These are phyloP conservation scores for Notothenia rossii DNA, from an alignment of 2,113 vertebrate genomes.

Conservation along the genomic window DNA sequence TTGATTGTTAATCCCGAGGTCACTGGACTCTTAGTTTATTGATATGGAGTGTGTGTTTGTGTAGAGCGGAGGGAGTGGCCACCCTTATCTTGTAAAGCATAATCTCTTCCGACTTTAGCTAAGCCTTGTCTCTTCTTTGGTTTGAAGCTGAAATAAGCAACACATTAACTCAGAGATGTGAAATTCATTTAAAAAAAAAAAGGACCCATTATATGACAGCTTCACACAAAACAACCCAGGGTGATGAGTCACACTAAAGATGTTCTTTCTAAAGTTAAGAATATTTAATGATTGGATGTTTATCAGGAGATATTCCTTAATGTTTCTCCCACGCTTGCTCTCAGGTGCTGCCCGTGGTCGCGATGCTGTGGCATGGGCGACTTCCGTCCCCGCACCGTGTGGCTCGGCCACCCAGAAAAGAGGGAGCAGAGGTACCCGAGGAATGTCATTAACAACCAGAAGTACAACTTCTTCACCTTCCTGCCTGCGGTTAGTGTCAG, in stretches of 20 bases:
- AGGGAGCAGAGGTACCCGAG: slow-evolving; percentile 96
- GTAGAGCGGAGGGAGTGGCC: slow-evolving; percentile 26
- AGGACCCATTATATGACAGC: neutral
- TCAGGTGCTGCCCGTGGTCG: slow-evolving; percentile 94
- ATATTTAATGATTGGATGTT: neutral
- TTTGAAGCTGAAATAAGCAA: slow-evolving; percentile 33
- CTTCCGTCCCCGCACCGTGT: slow-evolving; percentile 93
- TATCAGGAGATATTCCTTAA: neutral
- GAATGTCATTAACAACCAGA: slow-evolving; percentile 99
- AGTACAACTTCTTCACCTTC: slow-evolving; percentile 99
- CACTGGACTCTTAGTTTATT: neutral
- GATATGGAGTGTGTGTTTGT: slow-evolving; percentile 40
- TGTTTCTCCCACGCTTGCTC: neutral
- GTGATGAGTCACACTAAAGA: neutral
- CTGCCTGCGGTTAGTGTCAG: slow-evolving; percentile 91
- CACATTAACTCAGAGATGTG: slow-evolving; percentile 54
- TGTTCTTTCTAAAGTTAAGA: neutral
- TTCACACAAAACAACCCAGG: neutral
- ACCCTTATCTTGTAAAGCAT: slow-evolving; percentile 22
- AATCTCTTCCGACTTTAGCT: slow-evolving; percentile 12
- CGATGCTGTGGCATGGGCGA: slow-evolving; percentile 94
- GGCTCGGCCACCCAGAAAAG: slow-evolving; percentile 98
- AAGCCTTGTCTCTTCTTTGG: neutral
- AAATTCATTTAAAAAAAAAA: slow-evolving; percentile 30
- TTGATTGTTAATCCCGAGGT: slow-evolving; percentile 7